Evolutionary conservation across 2,888 invertebrate genomes (phyloP).

Genomic region (Lasioglossum lativentre): DNA sequence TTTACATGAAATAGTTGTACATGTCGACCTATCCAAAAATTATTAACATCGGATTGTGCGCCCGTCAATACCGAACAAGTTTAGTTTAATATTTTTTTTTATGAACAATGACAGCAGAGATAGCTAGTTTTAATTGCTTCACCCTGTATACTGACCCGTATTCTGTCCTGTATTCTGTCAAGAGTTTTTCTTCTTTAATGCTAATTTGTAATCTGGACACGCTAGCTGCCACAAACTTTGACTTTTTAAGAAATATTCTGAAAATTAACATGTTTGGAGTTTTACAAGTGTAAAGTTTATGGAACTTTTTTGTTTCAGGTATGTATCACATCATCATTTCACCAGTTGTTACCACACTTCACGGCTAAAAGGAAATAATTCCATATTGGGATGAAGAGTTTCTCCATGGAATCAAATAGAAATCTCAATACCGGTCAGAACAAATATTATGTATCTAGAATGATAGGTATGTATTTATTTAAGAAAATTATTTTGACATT

Average conservation of each 20-base stretch:
- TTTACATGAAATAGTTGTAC: no score
- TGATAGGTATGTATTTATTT: not conserved
- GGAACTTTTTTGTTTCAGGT: slow-evolving; percentile 1
- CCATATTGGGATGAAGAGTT: not conserved
- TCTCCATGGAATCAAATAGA: not conserved
- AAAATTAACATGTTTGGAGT: not conserved
- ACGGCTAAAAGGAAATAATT: not conserved
- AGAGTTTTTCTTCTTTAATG: no score
- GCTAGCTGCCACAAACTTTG: no score
- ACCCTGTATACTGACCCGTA: no score
- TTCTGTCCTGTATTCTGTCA: no score
- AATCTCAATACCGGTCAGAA: not conserved
- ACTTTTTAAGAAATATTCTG: not conserved
- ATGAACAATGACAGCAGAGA: no score
- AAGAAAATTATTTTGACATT: not conserved
- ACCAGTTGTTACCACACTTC: not conserved
- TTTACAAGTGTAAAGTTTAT: not conserved
- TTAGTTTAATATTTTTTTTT: no score
- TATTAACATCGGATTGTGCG: no score
- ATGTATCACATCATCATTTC: not conserved
- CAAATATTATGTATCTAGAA: not conserved
- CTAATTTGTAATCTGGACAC: no score
- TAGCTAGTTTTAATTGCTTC: no score
- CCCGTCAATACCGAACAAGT: no score
- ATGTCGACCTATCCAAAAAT: no score